phyloP scores from a whole-genome alignment of 2,113 vertebrate genomes.

The Drymodes brunneopygia region DNA sequence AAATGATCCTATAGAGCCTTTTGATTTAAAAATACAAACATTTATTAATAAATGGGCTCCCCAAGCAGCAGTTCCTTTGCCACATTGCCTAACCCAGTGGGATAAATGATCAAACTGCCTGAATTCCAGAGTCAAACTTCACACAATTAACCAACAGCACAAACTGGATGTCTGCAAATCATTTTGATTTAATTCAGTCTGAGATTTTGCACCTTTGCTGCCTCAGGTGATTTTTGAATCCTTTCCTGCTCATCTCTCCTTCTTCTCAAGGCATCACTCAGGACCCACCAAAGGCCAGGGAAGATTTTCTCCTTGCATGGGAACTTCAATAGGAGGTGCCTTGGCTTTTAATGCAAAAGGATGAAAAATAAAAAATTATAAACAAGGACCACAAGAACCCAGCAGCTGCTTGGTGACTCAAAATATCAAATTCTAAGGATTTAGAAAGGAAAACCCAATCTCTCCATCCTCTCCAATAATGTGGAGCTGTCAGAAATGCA shows the following conservation, averaged over 20 bases:
- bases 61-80: background rate
- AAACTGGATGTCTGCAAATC: background rate
- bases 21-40: background rate
- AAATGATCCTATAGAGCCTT: background rate
- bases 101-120: background rate
- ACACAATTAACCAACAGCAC: background rate
- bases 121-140: background rate
- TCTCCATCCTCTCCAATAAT: fast-evolving
- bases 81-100: background rate
- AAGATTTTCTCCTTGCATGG: background rate
- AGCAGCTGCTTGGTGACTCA: background rate
- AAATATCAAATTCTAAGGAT: background rate
- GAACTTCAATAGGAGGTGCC: background rate
- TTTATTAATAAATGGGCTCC: background rate
- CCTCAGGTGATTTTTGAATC: background rate
- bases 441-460: background rate
- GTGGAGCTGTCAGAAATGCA: background rate
- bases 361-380: background rate
- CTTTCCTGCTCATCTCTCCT: background rate
- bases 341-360: background rate
- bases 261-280: background rate
- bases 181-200: background rate
- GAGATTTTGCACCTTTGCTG: background rate
- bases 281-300: fast-evolving
- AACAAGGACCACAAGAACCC: background rate